Conservation (phyloP, 1,140 invertebrate species). For the Rhyzopertha dominica region DNA sequence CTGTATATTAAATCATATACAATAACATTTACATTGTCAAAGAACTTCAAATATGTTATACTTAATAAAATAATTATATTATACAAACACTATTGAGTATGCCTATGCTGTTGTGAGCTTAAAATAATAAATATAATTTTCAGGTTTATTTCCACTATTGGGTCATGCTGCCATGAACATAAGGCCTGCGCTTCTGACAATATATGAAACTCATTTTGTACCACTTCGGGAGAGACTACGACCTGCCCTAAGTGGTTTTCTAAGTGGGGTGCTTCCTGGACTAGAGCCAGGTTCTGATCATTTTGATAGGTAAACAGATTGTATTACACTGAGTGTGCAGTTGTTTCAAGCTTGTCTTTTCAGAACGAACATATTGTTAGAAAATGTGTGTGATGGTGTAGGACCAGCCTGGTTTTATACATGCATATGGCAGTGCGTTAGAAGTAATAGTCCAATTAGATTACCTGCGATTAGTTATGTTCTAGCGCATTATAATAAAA, state of each 20-base stretch:
- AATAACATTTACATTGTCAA: too few relatives aligned
- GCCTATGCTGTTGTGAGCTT: conserved; percentile 9
- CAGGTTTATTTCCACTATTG: conserved; percentile 85
- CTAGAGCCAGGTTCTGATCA: conserved; percentile 90
- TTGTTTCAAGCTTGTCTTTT: conserved; percentile 29
- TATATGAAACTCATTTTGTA: conserved; percentile 91
- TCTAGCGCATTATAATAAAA: conserved; percentile 77
- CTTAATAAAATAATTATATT: too few relatives aligned
- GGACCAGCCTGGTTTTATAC: conserved; percentile 78
- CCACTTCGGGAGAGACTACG: conserved; percentile 73
- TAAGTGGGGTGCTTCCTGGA: conserved; percentile 79
- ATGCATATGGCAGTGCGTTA: conserved; percentile 83
- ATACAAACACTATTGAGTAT: too few relatives aligned
- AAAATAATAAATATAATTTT: conserved; percentile 18
- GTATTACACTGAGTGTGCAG: background rate
- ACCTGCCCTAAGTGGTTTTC: conserved; percentile 82
- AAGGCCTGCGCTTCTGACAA: conserved; percentile 71
- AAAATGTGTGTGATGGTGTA: conserved; percentile 77
- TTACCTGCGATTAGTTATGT: conserved; percentile 80
- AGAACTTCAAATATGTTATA: too few relatives aligned
- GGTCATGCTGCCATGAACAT: conserved; percentile 90
- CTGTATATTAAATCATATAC: too few relatives aligned
- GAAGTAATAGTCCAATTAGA: conserved; percentile 77
- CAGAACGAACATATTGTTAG: conserved; percentile 71
- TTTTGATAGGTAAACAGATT: conserved; percentile 62